phyloP scores from a whole-genome alignment of 2,113 vertebrate species.

The Thunnus maccoyii region DNA sequence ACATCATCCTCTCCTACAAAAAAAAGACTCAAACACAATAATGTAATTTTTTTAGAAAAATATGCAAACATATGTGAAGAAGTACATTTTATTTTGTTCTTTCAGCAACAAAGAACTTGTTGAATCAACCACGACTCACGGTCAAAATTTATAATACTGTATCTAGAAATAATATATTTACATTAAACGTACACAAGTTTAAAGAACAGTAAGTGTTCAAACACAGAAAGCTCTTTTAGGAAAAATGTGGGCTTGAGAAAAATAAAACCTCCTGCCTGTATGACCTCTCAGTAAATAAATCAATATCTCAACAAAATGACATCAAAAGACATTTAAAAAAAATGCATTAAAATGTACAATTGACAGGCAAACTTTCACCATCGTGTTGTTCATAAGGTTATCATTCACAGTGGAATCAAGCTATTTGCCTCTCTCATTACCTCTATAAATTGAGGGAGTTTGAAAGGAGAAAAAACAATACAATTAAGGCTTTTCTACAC shows the following conservation, averaged over 20 bases:
- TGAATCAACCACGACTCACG: constrained; percentile 37
- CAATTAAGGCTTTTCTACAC: constrained; percentile 55
- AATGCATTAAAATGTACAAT: constrained; percentile 35
- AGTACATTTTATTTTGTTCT: constrained; percentile 68
- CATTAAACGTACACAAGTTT: constrained; percentile 40
- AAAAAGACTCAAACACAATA: neutral
- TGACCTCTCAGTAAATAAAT: constrained; percentile 25
- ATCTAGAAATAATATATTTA: constrained; percentile 59
- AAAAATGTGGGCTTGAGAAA: constrained; percentile 13
- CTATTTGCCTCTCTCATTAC: constrained; percentile 48
- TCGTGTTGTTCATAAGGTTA: constrained; percentile 34
- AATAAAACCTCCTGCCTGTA: constrained; percentile 23
- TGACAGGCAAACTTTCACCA: constrained; percentile 36
- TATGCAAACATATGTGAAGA: neutral
- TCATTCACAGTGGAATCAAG: constrained; percentile 61
- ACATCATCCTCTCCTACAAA: neutral
- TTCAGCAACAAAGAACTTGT: constrained; percentile 41
- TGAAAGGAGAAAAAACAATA: constrained; percentile 50
- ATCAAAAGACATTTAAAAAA: constrained; percentile 43
- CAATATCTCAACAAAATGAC: constrained; percentile 44
- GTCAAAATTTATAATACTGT: constrained; percentile 33
- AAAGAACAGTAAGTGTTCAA: constrained; percentile 36
- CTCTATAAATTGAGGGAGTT: constrained; percentile 69
- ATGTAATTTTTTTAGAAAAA: neutral
- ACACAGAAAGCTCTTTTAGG: constrained; percentile 22